Base-by-base conservation (phyloP, 1,140 invertebrate species). In the Lerema accius region DNA sequence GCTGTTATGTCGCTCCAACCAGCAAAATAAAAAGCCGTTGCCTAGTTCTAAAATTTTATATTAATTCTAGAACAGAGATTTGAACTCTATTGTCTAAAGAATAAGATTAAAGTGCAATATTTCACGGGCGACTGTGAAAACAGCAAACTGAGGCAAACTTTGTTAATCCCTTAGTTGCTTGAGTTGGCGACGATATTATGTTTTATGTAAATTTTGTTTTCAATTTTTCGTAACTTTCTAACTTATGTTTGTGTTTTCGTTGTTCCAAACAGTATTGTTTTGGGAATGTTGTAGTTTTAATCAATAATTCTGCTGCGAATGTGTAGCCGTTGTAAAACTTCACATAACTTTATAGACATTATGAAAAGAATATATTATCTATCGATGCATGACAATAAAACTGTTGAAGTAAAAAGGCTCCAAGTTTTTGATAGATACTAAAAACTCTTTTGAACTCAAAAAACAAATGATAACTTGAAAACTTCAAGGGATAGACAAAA, bases 101-200 rank as follows among this genome's bases (percentile, higher is more conserved):
- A 37, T 37, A 37, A 11, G 35, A 37, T 1, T 11, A n/a, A 37
- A 37, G 10, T 37, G 35, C 35, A 37, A 37, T 37, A 37, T 37
- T 37, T 37, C 4, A 37, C 10, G n/a, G 35, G 35, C 7, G 3
- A 1, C 35, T 37, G 35, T 4, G 35, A 37, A 37, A 37, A 37
- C 4, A 37, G n/a, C 10, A 37, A 37, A 37, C 10, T 11, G 35
- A 11, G n/a, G 11, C 35, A n/a, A 37, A 37, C 10, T 37, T 37
- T 37, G n/a, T 37, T 37, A 37, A 37, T 37, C 35, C 35, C 35
- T 37, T 37, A 37, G 35, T 37, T 37, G 35, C n/a, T 37, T 11
- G 35, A 37, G 35, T 37, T 37, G 35, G 0, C 6, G 1, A 9
- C 35, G 35, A 4, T 37, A 37, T 37, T 37, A 32, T 32, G 35